Base-by-base conservation (phyloP, 2,113 vertebrate genomes). In the Lamprotornis superbus region DNA sequence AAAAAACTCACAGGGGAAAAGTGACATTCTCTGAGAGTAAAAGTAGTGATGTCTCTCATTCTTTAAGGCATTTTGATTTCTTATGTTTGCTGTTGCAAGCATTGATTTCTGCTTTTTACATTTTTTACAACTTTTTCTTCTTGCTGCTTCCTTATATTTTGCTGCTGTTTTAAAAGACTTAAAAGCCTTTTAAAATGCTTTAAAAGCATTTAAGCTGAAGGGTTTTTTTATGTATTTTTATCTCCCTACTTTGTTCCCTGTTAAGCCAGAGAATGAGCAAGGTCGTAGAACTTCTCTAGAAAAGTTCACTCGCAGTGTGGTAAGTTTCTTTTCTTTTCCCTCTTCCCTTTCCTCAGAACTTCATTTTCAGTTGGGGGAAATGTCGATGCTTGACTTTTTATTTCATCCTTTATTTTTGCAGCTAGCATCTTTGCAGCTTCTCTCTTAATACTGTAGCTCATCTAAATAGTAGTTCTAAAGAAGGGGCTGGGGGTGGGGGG, bases 221-320 rank as follows among this genome's bases (percentile, higher is more conserved):
- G 74, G 59, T 96, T 49, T 52, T 52, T 97, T 96, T 96, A 90
- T 93, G 89, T 96, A 97, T 94, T 98, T 97, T 97, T 98, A 97
- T 98, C 96, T 98, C 95, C 97, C 94, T 95, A 78, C 95, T 93
- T 95, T 96, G 96, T 97, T 91, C 97, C 97, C 96, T 96, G 94
- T 98, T 98, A 99, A 99, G 99, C 98, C 98, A 98, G 99, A 99
- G 98, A 99, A 98, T 98, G 99, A 99, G 96, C 99, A 99, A 98
- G 99, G 98, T 97, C 99, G 99, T 98, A 99, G 99, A 98, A 99
- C 99, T 97, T 99, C 99, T 98, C 97, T 99, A 99, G 99, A 99
- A 99, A 99, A 99, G 98, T 99, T 99, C 98, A 99, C 99, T 95
- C 99, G 99, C 98, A 99, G 98, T 10, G 97, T 99, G 99, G 99